Base-by-base conservation (phyloP, 2,888 invertebrate species). In the Cheilosia grossa region DNA sequence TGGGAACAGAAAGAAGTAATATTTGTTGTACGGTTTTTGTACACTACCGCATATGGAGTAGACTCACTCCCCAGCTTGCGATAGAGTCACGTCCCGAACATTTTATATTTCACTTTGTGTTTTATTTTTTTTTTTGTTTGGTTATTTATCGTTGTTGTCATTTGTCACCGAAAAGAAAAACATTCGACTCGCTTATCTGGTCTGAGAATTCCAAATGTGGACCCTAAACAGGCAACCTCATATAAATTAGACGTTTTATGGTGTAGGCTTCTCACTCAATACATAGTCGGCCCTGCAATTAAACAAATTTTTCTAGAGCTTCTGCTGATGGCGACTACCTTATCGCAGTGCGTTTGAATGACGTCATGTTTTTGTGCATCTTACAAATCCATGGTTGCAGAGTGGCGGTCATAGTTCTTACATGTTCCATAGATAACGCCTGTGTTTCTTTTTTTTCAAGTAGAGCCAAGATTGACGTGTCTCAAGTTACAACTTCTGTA, bases 331-430 rank as follows among this genome's bases (percentile, higher is more conserved):
- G 24, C 37, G 53, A 59, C 53, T 44, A 33, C 78, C 56, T 85
- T 85, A 85, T 85, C 81, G 44, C 15, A 47, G 51, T 53, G 42
- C 37, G 21, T 67, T 53, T 13, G 51, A 19, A 40, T 85, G 85
- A 85, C 81, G 85, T 85, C 85, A 85, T 81, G 75, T 63, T 77
- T 63, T 85, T 33, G 58, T 69, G 53, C 58, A 80, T 75, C 83
- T 75, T 56, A 67, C 44, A 56, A 75, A 67, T 56, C 70, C 54
- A 80, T 44, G n/a, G 44, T 53, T 44, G 79, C 69, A 4, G 27
- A 27, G 37, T 37, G 63, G 59, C 83, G 80, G 80, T 85, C 75
- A 85, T 80, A 74, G 70, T 81, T 81, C 77, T 67, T 72, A 61
- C 61, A 81, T 74, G 44, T 67, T 69, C 42, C 13, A 74, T 30